Evolutionary conservation across 2,888 invertebrate genomes (phyloP).

Genomic region (Brenthis daphne): DNA sequence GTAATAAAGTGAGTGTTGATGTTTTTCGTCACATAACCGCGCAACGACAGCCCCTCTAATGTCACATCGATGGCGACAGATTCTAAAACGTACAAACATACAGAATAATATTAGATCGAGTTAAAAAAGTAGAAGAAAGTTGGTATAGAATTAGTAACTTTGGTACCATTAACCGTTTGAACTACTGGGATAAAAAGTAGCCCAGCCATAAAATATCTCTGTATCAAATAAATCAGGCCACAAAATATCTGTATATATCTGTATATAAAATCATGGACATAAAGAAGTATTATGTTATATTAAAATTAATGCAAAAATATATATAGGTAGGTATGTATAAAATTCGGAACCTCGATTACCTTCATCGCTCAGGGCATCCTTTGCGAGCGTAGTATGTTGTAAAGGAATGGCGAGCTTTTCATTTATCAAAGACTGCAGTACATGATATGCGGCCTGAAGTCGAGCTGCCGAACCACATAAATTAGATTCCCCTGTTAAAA

Average conservation of each 20-base stretch:
- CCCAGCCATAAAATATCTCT: not conserved
- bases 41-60: slow-evolving; percentile 77
- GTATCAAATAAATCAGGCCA: too few relatives aligned
- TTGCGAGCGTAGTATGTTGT: slow-evolving; percentile 64
- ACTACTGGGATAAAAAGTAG: too few relatives aligned
- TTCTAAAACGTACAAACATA: slow-evolving; percentile 57
- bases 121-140: too few relatives aligned
- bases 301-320: not conserved
- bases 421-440: slow-evolving; percentile 53
- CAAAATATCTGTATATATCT: too few relatives aligned
- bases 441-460: slow-evolving; percentile 79
- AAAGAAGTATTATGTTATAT: not conserved
- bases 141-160: too few relatives aligned
- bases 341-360: slow-evolving; percentile 49
- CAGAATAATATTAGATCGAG: not conserved
- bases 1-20: slow-evolving; percentile 53
- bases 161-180: too few relatives aligned
- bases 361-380: slow-evolving; percentile 76
- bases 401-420: slow-evolving; percentile 49
- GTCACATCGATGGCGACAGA: slow-evolving; percentile 84
- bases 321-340: too few relatives aligned
- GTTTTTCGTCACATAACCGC: slow-evolving; percentile 55
- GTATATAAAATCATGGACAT: not conserved
- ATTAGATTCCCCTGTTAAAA: slow-evolving; percentile 77
- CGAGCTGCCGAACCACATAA: slow-evolving; percentile 85